Conservation (phyloP, 2,888 invertebrate species). For the Capitulum mitella region DNA sequence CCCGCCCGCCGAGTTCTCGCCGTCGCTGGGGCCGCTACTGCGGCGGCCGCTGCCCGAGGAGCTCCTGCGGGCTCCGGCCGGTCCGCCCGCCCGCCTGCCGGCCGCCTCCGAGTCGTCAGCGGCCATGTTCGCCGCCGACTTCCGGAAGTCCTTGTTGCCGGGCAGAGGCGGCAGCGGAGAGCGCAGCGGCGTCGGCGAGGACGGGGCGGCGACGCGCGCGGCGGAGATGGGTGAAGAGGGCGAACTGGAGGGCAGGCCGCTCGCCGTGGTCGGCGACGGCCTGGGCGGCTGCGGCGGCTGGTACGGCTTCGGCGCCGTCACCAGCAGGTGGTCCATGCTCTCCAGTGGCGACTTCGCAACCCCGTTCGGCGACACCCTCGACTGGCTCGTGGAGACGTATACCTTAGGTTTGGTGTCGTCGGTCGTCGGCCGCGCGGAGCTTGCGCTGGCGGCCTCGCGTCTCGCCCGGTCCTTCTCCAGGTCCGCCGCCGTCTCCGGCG, state of each 20-base stretch:
- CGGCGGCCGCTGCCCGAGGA: background rate
- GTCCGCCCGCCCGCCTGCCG: background rate
- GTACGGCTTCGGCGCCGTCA: constrained; percentile 5
- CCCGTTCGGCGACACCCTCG: background rate
- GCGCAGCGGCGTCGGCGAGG: background rate
- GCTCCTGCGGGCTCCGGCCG: background rate
- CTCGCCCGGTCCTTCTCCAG: background rate
- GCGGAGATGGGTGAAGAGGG: background rate
- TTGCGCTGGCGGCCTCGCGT: background rate
- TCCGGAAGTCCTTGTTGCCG: background rate
- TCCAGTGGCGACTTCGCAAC: background rate
- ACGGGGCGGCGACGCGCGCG: background rate
- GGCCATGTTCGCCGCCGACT: background rate
- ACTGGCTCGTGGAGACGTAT: background rate
- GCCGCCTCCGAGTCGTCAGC: background rate
- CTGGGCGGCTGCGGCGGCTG: background rate
- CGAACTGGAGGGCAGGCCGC: background rate
- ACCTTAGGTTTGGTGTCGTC: background rate
- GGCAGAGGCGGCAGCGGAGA: background rate
- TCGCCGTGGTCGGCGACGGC: background rate
- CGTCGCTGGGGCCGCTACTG: background rate
- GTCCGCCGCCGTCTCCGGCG: background rate
- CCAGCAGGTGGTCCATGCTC: background rate
- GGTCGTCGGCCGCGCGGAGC: background rate
- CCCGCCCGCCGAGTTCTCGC: background rate